Evolutionary conservation across 2,888 invertebrate genomes (phyloP), one percentile per base, ranked within the genome.

Genomic region (Pollenia labialis): DNA sequence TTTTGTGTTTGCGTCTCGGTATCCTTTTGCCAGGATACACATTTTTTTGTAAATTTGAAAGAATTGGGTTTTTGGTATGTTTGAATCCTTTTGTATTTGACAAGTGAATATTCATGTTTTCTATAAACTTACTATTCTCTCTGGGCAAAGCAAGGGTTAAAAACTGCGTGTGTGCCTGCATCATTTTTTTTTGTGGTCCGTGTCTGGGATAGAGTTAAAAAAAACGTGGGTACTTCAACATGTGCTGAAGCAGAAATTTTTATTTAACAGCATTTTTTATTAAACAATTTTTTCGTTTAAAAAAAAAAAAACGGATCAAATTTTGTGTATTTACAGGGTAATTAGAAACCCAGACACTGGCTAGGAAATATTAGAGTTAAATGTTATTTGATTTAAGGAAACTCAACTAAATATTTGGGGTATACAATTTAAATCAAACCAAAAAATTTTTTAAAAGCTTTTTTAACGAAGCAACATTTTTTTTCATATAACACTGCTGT

Each of bases 31-130:
- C 62, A 72, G 87, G 71, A 60, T 83, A 75, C 75, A 66, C 56
- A 75, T 74, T 85, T 88, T 88, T 88, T 88, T 88, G 9, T 54
- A 23, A 44, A 18, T 68, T 81, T 50, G n/a, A 32, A 69, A 71
- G 44, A 12, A 44, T 32, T 12, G 23, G 23, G 84, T 88, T 87
- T 81, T 87, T 85, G 14, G 1, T 40, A 48, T 75, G 48, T 69
- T 54, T 58, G 60, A 60, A 81, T 62, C 71, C 77, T 85, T 87
- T 86, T 91, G 91, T 90, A 89, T 90, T 92, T 92, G 92, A 92
- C 92, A 93, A 93, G 92, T 92, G 93, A 93, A 93, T 92, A 92
- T 92, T 91, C 92, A 92, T 91, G 92, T 91, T 87, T 64, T 77
- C 12, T 52, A 66, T 32, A 32, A 32, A 32, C 32, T 32, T 84